Percentiles rank a stretch among this genome's conserved stretches.
phyloP scores from a whole-genome alignment of 1,140 invertebrate species.

The Mamestra configurata region DNA sequence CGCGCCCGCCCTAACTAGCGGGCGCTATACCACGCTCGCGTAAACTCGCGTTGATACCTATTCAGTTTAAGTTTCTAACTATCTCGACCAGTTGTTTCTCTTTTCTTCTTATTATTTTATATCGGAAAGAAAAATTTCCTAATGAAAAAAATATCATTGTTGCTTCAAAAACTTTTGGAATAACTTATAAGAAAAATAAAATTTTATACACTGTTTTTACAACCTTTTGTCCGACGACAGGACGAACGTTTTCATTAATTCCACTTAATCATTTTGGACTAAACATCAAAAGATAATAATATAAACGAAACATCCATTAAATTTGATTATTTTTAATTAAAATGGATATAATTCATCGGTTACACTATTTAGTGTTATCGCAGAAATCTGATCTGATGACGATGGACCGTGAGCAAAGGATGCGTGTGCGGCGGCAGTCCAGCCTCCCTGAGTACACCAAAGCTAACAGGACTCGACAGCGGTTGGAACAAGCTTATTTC shows the following conservation, averaged over 20 bases:
- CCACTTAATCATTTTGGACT: background rate
- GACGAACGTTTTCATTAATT: background rate
- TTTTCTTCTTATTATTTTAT: background rate
- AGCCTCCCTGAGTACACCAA: slow-evolving; percentile 89
- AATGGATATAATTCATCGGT: slow-evolving; percentile 86
- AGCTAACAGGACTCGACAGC: slow-evolving; percentile 76
- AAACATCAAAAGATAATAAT: too few species aligned
- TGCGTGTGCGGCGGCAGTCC: slow-evolving; percentile 89
- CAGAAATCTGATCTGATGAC: slow-evolving; percentile 87
- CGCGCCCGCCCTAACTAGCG: slow-evolving; percentile 70
- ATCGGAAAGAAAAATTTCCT: background rate
- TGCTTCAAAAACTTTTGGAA: background rate
- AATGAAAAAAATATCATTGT: background rate
- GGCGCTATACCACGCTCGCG: slow-evolving; percentile 21
- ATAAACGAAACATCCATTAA: slow-evolving; percentile 22
- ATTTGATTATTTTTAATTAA: slow-evolving; percentile 38
- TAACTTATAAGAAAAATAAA: slow-evolving; percentile 1
- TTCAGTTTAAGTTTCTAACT: slow-evolving; percentile 22
- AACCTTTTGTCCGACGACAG: background rate
- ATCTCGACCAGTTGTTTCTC: background rate
- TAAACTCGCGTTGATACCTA: slow-evolving; percentile 11
- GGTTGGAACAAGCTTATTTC: slow-evolving; percentile 81
- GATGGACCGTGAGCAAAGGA: slow-evolving; percentile 83
- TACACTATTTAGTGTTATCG: slow-evolving; percentile 86
- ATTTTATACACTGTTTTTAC: background rate